Evolutionary conservation across 64 coral and sea anemone species (phyloP).

Genomic region (Dendrophyllia cribrosa): DNA sequence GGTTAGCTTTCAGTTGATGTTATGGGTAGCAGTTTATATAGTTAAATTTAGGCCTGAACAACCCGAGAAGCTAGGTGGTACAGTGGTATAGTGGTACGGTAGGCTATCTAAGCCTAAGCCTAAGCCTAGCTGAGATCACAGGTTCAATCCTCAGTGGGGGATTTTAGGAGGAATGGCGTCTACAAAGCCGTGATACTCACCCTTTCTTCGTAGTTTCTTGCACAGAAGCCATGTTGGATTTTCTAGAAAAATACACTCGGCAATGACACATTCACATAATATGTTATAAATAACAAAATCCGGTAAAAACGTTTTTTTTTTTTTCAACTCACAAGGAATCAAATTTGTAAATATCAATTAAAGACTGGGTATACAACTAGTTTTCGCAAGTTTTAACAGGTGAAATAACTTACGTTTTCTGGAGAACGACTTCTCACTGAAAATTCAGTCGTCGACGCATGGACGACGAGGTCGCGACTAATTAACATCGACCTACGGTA

Average conservation of each 20-base stretch:
- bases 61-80: too few species aligned
- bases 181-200: too few species aligned
- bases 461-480: not conserved
- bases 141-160: too few species aligned
- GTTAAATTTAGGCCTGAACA: too few species aligned
- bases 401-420: constrained; percentile 38
- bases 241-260: not conserved
- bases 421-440: constrained; percentile 3
- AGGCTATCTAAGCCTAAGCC: too few species aligned
- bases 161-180: too few species aligned
- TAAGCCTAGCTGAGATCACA: too few species aligned
- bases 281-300: constrained; percentile 22
- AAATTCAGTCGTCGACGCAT: not conserved
- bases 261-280: constrained; percentile 31
- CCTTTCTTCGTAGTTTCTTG: constrained; percentile 6
- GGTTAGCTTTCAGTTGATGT: too few species aligned
- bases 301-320: not conserved
- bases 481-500: too few species aligned
- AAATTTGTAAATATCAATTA: constrained; percentile 34
- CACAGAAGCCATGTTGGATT: constrained; percentile 19
- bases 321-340: not conserved
- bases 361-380: not conserved
- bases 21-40: too few species aligned
- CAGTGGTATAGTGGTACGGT: too few species aligned
- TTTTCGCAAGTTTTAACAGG: not conserved